These are phyloP conservation scores for Mellivora capensis DNA, from an alignment of 2,113 vertebrate species.

Conservation along the genomic window DNA sequence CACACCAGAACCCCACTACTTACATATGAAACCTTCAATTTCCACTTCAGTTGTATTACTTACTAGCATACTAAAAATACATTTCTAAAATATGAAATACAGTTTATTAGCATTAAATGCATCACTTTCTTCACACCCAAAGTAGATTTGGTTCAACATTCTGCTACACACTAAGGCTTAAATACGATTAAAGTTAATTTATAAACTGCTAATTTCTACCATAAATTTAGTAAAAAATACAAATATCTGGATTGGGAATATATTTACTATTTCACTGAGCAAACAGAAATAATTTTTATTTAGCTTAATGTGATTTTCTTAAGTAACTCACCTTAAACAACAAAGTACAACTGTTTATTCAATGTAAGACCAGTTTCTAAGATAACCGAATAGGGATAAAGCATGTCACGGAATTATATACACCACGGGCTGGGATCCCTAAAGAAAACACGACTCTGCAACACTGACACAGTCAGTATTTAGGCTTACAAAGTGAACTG, in stretches of 20 bases:
- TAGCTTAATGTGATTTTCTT: neutral
- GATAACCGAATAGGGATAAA: neutral
- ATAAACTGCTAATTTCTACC: neutral
- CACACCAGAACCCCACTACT: slow-evolving; percentile 6
- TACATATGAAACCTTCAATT: slow-evolving; percentile 37
- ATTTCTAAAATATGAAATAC: slow-evolving; percentile 51
- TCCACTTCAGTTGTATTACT: neutral
- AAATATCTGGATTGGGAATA: neutral
- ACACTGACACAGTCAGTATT: neutral
- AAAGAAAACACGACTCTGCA: neutral
- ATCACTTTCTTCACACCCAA: slow-evolving; percentile 29
- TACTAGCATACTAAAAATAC: slow-evolving; percentile 34
- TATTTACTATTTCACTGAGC: neutral
- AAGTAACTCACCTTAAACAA: neutral
- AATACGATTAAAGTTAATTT: neutral
- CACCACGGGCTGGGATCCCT: neutral
- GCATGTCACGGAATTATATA: neutral
- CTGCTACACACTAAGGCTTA: neutral
- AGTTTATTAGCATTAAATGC: slow-evolving; percentile 26
- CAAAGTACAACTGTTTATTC: neutral
- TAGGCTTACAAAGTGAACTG: neutral
- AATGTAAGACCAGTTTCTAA: neutral
- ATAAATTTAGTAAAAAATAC: slow-evolving; percentile 13
- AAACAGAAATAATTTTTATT: neutral
- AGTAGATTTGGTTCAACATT: neutral